These are phyloP conservation scores for Lucilia sericata DNA, from an alignment of 1,140 invertebrate species.

Conservation along the genomic window DNA sequence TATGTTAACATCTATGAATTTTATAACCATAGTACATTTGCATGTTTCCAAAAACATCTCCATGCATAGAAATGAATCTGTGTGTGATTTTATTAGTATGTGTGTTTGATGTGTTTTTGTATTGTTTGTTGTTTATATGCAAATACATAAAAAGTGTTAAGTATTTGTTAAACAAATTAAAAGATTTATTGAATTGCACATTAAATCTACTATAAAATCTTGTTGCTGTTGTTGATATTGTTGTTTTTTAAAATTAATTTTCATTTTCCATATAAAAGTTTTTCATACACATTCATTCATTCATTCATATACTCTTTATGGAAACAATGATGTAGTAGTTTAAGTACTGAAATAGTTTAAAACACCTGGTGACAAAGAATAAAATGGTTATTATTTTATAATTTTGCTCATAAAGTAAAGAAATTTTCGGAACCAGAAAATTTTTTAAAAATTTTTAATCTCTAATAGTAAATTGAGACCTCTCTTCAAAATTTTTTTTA, in stretches of 20 bases:
- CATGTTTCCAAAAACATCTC: too few relatives aligned
- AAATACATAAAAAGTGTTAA: slow-evolving; percentile 33
- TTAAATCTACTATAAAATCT: slow-evolving; percentile 31
- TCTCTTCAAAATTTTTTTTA: too few relatives aligned
- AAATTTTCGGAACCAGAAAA: too few relatives aligned
- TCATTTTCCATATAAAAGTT: slow-evolving; percentile 22
- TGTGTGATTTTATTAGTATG: neutral
- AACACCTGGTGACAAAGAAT: neutral
- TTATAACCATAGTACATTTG: too few relatives aligned
- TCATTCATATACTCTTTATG: neutral
- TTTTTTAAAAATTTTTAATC: too few relatives aligned
- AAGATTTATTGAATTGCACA: slow-evolving; percentile 43
- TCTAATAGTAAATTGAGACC: too few relatives aligned
- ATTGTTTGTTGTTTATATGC: neutral
- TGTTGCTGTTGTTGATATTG: neutral
- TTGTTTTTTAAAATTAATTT: slow-evolving; percentile 36
- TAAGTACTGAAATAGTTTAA: too few relatives aligned
- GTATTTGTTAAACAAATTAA: slow-evolving; percentile 42
- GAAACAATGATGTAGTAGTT: neutral
- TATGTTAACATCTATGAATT: too few relatives aligned
- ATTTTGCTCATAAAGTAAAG: too few relatives aligned
- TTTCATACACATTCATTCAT: neutral
- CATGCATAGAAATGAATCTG: too few relatives aligned
- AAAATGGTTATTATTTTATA: too few relatives aligned
- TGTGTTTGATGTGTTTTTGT: neutral